phyloP scores from a whole-genome alignment of 1,140 invertebrate species.

The Heterodera schachtii region DNA sequence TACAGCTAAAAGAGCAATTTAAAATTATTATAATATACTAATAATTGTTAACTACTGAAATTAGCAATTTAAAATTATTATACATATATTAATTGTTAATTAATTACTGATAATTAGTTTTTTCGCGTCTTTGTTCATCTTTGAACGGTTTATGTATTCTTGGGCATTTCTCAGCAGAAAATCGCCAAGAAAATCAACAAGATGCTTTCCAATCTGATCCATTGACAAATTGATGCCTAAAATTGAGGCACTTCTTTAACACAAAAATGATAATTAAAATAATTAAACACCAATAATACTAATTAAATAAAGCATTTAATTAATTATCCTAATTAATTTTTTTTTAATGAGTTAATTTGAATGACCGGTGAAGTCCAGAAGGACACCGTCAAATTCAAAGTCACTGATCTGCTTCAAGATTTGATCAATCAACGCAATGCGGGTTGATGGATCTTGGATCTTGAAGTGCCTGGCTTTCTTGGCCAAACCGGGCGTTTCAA shows the following conservation, averaged over 20 bases:
- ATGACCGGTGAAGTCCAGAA: background rate
- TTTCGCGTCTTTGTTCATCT: background rate
- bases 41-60: background rate
- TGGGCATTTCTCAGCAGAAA: background rate
- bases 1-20: background rate
- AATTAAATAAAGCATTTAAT: too few relatives aligned
- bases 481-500: background rate
- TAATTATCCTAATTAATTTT: too few relatives aligned
- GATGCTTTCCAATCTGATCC: background rate
- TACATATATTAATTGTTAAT: background rate
- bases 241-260: background rate
- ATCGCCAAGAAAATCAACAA: background rate
- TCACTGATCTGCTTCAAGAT: background rate
- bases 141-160: background rate
- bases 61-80: background rate
- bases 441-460: background rate
- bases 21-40: background rate
- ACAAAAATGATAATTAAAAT: background rate
- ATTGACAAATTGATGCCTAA: background rate
- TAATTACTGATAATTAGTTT: background rate
- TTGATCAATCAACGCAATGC: background rate
- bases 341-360: too few relatives aligned
- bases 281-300: too few relatives aligned
- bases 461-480: background rate
- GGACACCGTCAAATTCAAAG: background rate